Conservation (phyloP, 2,888 invertebrate species). For the Pandemis cinnamomeana region DNA sequence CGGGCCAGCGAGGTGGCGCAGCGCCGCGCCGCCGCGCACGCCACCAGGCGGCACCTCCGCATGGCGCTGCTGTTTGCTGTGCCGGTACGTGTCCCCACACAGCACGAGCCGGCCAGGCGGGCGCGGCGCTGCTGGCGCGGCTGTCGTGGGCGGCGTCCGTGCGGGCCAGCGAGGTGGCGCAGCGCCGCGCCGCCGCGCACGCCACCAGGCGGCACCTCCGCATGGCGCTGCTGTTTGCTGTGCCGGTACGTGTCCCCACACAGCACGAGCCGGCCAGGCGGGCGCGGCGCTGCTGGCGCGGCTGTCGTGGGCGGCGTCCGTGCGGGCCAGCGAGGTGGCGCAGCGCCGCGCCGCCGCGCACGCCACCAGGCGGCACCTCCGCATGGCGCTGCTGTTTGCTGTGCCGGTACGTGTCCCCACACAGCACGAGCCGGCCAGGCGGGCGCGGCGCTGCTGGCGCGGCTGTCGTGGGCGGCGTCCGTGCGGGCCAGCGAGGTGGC, state of each 20-base stretch:
- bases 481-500: slow-evolving; percentile 92
- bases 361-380: slow-evolving; percentile 88
- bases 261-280: too few relatives aligned
- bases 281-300: too few relatives aligned
- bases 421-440: too few relatives aligned
- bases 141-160: slow-evolving; percentile 97
- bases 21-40: slow-evolving; percentile 90
- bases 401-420: slow-evolving; percentile 86
- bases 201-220: slow-evolving; percentile 89
- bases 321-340: slow-evolving; percentile 92
- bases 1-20: slow-evolving; percentile 92
- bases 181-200: slow-evolving; percentile 90
- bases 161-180: slow-evolving; percentile 91
- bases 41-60: slow-evolving; percentile 88
- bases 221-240: slow-evolving; percentile 93
- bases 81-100: slow-evolving; percentile 83
- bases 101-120: slow-evolving; percentile 52
- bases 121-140: slow-evolving; percentile 95
- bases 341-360: slow-evolving; percentile 90
- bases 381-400: slow-evolving; percentile 94
- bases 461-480: slow-evolving; percentile 92
- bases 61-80: slow-evolving; percentile 94
- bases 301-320: slow-evolving; percentile 92
- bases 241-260: slow-evolving; percentile 85
- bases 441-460: too few relatives aligned